phyloP scores from a whole-genome alignment of 2,797 vertebrate species.

The Spatula clypeata region DNA sequence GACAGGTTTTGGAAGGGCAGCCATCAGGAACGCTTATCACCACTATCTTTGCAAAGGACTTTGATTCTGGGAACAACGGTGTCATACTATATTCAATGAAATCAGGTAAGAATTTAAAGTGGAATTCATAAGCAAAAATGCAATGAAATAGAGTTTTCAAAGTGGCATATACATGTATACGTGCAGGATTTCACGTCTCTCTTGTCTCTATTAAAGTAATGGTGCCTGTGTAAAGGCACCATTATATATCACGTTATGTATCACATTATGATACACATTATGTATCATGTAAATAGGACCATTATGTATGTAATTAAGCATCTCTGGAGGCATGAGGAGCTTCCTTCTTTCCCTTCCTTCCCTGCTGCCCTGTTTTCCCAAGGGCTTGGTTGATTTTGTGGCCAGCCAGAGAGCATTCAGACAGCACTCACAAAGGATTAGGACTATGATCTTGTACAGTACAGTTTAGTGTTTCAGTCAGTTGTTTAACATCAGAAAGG shows the following conservation, averaged over 20 bases:
- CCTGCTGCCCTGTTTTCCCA: not conserved
- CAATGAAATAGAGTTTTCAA: not conserved
- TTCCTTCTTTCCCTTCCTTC: not conserved
- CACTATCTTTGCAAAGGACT: conserved; percentile 92
- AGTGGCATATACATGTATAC: not conserved
- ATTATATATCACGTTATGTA: not conserved
- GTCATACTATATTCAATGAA: conserved; percentile 87
- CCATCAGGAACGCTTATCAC: conserved; percentile 87
- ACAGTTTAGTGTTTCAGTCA: not conserved
- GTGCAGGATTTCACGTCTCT: not conserved
- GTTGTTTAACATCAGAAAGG: not conserved
- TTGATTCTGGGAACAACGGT: conserved; percentile 91
- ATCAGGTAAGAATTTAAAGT: conserved; percentile 83
- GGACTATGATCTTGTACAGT: not conserved
- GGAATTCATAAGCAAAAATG: not conserved
- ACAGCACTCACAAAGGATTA: not conserved
- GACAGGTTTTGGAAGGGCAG: conserved; percentile 89
- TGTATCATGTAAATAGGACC: not conserved
- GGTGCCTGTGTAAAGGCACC: not conserved
- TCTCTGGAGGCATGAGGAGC: not conserved
- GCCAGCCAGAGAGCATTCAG: not conserved
- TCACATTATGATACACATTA: not conserved
- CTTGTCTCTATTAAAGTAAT: not conserved
- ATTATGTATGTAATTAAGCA: not conserved
- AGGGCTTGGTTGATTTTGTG: not conserved